Percentiles rank a stretch among this genome's conserved stretches.
These are phyloP conservation scores for Phyllostomus hastatus DNA, from an alignment of 2,113 vertebrate genomes.

Conservation along the genomic window DNA sequence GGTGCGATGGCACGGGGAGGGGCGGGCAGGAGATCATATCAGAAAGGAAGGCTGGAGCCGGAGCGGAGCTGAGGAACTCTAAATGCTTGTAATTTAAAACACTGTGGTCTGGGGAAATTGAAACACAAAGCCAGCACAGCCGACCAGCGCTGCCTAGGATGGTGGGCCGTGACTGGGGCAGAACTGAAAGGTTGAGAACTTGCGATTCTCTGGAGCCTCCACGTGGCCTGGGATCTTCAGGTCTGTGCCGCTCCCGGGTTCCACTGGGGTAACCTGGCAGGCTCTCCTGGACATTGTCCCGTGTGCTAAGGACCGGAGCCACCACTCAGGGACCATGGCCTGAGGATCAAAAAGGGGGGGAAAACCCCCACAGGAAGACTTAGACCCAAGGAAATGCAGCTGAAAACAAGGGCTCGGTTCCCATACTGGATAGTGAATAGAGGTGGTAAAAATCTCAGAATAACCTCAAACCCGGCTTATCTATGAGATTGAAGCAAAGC, in stretches of 20 bases:
- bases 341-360: neutral
- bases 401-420: neutral
- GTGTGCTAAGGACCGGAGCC: neutral
- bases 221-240: accelerated
- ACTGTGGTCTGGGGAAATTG: neutral
- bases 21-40: neutral
- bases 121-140: neutral
- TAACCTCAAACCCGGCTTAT: neutral
- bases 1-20: neutral
- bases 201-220: neutral
- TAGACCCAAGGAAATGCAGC: neutral
- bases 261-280: too few species aligned
- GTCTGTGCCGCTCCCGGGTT: neutral
- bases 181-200: neutral
- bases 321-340: accelerated
- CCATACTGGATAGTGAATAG: neutral
- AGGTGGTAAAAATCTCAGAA: neutral
- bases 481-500: neutral
- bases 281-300: neutral
- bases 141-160: neutral
- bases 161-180: neutral
- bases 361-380: neutral
- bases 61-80: neutral
- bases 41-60: neutral
- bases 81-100: neutral